Base-by-base conservation (phyloP, 2,797 vertebrate genomes). In the Tiaroga cobitis region DNA sequence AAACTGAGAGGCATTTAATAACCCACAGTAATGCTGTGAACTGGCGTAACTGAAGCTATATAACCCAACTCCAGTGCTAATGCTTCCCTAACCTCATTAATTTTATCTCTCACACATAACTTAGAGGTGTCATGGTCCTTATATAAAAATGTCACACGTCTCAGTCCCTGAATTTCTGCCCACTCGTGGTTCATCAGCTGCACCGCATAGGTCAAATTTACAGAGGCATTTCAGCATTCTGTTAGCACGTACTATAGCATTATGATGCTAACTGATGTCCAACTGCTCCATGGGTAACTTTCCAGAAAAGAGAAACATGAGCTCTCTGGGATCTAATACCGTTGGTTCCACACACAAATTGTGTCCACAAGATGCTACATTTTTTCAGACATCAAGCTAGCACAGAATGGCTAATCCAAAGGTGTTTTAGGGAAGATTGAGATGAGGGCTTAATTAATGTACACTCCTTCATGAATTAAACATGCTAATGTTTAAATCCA, bases 141-240 rank as follows among this genome's bases (percentile, higher is more conserved):
- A 65, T 51, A 49, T 59, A 81, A 54, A 54, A 81, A 86, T 74
- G 34, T 81, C 78, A 75, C 70, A 85, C 59, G 5, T 85, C 84
- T 51, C 59, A 76, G 32, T 81, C 34, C 11, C 29, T 26, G 24
- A 39, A 78, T 59, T 61, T 79, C 34, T 70, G 39, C 65, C 74
- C 9, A 56, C 61, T 69, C 46, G 26, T 56, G 18, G 41, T 73
- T 32, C 26, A 85, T 34, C 13, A 37, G 41, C 19, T 72, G 54
- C 56, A 61, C n/a, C 3, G 2, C 65, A 80, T 46, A 18, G 67
- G 54, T 70, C 54, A 80, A n/a, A 51, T 19, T 79, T 61, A 61
- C 29, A 34, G 26, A 84, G 63, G 21, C 51, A 63, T 80, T 85
- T 85, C 19, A 49, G 29, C 13, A 85, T 61, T 85, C 37, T 72